Base-by-base conservation (phyloP, 2,113 vertebrate genomes). In the Nannobrachium achirus region DNA sequence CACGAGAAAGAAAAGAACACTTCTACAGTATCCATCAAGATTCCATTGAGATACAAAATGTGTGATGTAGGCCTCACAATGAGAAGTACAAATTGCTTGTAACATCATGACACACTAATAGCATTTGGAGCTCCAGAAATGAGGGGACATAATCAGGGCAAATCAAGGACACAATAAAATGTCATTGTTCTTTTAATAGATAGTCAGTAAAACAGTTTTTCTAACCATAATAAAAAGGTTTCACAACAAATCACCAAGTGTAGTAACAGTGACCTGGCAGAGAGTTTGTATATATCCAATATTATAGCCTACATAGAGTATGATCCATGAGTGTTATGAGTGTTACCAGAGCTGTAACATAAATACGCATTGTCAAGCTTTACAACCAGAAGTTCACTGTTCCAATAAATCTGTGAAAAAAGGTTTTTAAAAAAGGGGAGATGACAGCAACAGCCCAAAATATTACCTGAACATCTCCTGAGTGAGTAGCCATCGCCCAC, bases 131-230 rank as follows among this genome's bases (percentile, higher is more conserved):
- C 58, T 65, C 73, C 64, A 73, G 48, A 77, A 67, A 78, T 15
- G 41, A 48, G 62, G 71, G 55, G 71, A 18, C 15, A 13, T 69
- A 20, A 8, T 16, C 55, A 53, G 58, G 45, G 58, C 57, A 69
- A 33, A 67, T 73, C 75, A 70, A 53, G 61, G 25, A 33, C 19
- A 44, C 56, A 66, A 42, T 77, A 77, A 79, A 84, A 85, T 44
- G 57, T 19, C 41, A 67, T 81, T 85, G 76, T 83, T 69, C 56
- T 56, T 73, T 79, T 77, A 86, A 84, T 60, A 58, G 71, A 62
- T 33, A n/a, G 46, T 63, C 75, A 75, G 79, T 78, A 85, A 86
- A 89, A 16, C 75, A 18, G 63, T 83, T 75, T 73, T 75, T 78
- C 44, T 71, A 79, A 85, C 16, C 16, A 64, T 66, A 50, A 74